phyloP scores from a whole-genome alignment of 2,888 invertebrate species.

The Stramonita haemastoma region DNA sequence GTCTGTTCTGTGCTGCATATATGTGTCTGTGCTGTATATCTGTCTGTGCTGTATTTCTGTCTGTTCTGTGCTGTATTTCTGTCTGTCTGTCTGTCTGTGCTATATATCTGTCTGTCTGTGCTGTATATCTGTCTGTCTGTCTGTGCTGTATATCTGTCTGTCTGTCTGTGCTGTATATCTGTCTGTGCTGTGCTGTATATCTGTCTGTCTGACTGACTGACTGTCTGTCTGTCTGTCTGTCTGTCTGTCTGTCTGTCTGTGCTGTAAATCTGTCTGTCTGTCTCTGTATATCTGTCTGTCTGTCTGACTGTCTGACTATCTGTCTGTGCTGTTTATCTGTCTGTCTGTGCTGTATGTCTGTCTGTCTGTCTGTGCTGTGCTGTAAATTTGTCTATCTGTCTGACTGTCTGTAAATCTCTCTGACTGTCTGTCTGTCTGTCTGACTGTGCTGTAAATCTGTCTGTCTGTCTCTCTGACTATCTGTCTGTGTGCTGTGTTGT shows the following conservation, averaged over 20 bases:
- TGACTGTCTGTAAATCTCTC: not conserved
- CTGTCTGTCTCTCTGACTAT: not conserved
- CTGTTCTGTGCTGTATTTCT: too few relatives aligned
- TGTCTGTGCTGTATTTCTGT: too few relatives aligned
- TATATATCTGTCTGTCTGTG: too few relatives aligned
- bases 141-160: too few relatives aligned
- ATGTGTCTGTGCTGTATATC: too few relatives aligned
- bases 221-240: not conserved
- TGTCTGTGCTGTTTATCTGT: not conserved
- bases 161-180: not conserved
- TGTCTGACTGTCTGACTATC: not conserved
- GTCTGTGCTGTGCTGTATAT: not conserved
- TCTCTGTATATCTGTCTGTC: not conserved
- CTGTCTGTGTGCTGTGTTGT: slow-evolving; percentile 4
- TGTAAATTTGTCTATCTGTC: not conserved
- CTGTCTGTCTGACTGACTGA: not conserved
- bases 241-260: not conserved
- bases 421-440: not conserved
- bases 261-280: not conserved
- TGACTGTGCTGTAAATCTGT: not conserved
- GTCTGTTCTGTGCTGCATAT: too few relatives aligned
- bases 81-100: too few relatives aligned
- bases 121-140: too few relatives aligned
- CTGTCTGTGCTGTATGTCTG: not conserved
- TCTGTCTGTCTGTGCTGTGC: not conserved